Percentiles rank a stretch among this genome's conserved stretches.
These are phyloP conservation scores for Platysternon megacephalum DNA, from an alignment of 2,113 vertebrate genomes.

Conservation along the genomic window DNA sequence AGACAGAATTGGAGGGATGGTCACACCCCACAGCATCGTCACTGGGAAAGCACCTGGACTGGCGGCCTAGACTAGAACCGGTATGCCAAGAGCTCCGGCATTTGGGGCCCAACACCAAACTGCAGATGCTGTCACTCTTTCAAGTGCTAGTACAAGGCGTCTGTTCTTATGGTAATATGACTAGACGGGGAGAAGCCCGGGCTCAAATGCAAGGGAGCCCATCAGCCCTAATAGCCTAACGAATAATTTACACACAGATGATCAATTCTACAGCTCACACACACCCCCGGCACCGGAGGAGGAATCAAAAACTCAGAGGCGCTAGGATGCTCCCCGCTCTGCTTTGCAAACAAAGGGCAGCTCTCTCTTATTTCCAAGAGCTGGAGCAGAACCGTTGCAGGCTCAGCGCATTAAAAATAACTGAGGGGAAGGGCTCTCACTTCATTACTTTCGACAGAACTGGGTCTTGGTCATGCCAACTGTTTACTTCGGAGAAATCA, in stretches of 20 bases:
- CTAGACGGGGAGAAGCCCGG: neutral
- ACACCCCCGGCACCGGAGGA: neutral
- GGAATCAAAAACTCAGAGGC: neutral
- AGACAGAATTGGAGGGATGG: neutral
- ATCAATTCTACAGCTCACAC: neutral
- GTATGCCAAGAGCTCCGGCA: neutral
- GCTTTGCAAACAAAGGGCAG: neutral
- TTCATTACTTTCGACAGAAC: slow-evolving; percentile 55
- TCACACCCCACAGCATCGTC: neutral
- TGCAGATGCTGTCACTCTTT: neutral
- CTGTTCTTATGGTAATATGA: accelerated
- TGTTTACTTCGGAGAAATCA: slow-evolving; percentile 21
- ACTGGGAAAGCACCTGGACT: neutral
- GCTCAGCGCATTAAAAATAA: slow-evolving; percentile 41
- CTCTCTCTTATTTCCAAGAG: neutral
- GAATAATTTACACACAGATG: neutral
- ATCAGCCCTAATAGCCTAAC: accelerated
- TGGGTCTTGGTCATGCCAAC: slow-evolving; percentile 45
- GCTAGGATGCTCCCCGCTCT: neutral
- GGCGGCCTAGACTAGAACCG: neutral
- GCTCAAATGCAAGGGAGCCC: accelerated
- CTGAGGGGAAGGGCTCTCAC: slow-evolving; percentile 50
- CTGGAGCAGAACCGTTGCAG: neutral
- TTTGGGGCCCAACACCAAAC: neutral
- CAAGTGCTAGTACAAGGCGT: accelerated